phyloP scores from a whole-genome alignment of 92 coral and sea anemone genomes.

The Zoanthus solanderi region DNA sequence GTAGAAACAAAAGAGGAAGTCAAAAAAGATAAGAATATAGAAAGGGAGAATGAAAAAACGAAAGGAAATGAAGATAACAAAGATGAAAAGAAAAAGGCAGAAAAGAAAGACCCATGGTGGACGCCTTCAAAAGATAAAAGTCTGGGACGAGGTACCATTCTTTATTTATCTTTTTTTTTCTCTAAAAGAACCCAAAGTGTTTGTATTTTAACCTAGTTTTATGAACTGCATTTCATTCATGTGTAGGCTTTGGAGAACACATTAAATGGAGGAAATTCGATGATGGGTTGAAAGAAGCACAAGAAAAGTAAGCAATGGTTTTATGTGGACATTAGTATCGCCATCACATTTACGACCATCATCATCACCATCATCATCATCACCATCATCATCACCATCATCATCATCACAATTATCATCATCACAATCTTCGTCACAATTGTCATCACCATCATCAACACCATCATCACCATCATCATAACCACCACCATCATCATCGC shows the following conservation, averaged over 20 bases:
- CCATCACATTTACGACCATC: too few relatives aligned
- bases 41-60: neutral
- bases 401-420: too few relatives aligned
- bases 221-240: neutral
- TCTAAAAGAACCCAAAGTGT: neutral
- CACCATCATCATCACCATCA: too few relatives aligned
- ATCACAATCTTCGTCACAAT: too few relatives aligned
- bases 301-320: conserved; percentile 65
- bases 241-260: conserved; percentile 81
- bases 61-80: conserved; percentile 41
- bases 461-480: too few relatives aligned
- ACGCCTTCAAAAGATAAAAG: conserved; percentile 59
- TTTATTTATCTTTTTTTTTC: neutral
- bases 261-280: conserved; percentile 78
- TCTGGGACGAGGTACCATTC: conserved; percentile 14
- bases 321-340: too few relatives aligned
- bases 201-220: neutral
- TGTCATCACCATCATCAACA: too few relatives aligned
- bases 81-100: conserved; percentile 48
- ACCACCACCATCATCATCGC: too few relatives aligned
- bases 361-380: too few relatives aligned
- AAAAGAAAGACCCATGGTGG: conserved; percentile 85
- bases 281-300: conserved; percentile 75
- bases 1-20: neutral
- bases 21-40: neutral